Conservation (phyloP, 2,888 invertebrate species). For the Auanema sp. region DNA sequence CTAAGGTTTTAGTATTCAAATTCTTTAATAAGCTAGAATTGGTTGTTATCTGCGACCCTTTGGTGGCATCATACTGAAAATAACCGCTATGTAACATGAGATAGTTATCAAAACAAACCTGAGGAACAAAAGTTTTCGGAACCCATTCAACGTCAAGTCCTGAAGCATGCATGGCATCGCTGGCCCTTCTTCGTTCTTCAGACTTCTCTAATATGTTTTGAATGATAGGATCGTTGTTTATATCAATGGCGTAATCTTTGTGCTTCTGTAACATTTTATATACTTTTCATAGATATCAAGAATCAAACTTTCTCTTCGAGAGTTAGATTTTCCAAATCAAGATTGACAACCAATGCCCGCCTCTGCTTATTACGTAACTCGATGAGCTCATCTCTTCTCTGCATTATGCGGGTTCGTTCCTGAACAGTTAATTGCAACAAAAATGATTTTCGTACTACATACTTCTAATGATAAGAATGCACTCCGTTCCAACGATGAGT, state of each 20-base stretch:
- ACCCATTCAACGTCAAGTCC: conserved; percentile 33
- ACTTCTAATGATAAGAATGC: conserved; percentile 75
- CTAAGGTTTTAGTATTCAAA: conserved; percentile 27
- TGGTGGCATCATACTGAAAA: conserved; percentile 29
- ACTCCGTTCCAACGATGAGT: conserved; percentile 67
- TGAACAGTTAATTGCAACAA: not conserved
- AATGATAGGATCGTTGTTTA: conserved; percentile 50
- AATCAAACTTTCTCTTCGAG: conserved; percentile 32
- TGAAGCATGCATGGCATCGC: conserved; percentile 23
- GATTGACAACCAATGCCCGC: conserved; percentile 41
- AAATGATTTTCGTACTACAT: not conserved
- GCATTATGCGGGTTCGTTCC: conserved; percentile 31
- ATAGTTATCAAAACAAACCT: conserved; percentile 23
- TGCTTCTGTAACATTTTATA: conserved; percentile 7
- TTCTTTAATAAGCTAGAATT: conserved; percentile 25
- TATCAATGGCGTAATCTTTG: conserved; percentile 25
- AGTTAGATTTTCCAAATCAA: conserved; percentile 42
- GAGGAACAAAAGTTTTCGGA: conserved; percentile 49
- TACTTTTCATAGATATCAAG: no score
- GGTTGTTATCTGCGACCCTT: conserved; percentile 16
- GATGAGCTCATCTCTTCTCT: conserved; percentile 51
- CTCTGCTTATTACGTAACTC: conserved; percentile 34
- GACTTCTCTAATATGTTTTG: conserved; percentile 48
- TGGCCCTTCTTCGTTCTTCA: conserved; percentile 36
- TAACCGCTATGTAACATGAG: not conserved